These are phyloP conservation scores for Caretta caretta DNA, from an alignment of 2,113 vertebrate genomes.

Conservation along the genomic window DNA sequence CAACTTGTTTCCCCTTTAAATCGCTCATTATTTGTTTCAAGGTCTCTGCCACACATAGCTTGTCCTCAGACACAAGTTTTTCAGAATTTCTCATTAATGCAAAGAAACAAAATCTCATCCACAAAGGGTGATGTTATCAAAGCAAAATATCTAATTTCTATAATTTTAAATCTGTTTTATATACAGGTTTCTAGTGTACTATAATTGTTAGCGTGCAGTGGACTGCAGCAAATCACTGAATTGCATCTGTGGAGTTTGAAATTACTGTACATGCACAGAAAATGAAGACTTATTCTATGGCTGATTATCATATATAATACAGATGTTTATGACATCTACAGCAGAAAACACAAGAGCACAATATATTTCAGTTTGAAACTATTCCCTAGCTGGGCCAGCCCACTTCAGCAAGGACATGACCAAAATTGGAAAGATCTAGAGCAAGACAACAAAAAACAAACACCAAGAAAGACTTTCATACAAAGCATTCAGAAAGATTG, in stretches of 20 bases:
- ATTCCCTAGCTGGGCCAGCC: too few species aligned
- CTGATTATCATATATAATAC: not conserved
- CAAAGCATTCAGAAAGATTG: not conserved
- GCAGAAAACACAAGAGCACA: not conserved
- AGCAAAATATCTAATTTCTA: not conserved
- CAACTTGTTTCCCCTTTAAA: not conserved
- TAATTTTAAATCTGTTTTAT: not conserved
- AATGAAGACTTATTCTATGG: not conserved
- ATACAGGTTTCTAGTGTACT: not conserved
- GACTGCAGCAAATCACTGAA: not conserved
- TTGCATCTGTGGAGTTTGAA: rapidly evolving
- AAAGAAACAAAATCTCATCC: not conserved
- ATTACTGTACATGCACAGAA: not conserved
- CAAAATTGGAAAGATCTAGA: not conserved
- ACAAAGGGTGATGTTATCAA: not conserved
- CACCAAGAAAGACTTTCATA: rapidly evolving
- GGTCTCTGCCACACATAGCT: not conserved
- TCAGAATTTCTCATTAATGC: not conserved
- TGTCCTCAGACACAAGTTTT: rapidly evolving
- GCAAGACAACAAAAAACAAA: not conserved
- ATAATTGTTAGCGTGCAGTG: not conserved
- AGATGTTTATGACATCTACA: not conserved
- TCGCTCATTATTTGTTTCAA: not conserved
- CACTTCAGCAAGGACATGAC: not conserved
- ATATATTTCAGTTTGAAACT: not conserved